These are phyloP conservation scores for Meloidogyne chitwoodi DNA, from an alignment of 1,140 invertebrate genomes.

Conservation along the genomic window DNA sequence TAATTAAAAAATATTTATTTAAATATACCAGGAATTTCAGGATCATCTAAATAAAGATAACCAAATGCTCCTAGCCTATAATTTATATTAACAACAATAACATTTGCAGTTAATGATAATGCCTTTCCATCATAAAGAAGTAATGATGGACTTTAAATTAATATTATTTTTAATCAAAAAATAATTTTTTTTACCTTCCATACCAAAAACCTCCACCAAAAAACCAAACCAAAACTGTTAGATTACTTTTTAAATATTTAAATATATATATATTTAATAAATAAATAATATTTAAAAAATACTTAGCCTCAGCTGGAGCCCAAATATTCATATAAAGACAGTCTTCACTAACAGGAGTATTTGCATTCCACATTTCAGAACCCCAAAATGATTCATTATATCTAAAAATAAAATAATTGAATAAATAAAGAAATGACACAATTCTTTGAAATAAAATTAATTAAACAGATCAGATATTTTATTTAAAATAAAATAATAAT, in stretches of 20 bases:
- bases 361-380: slow-evolving; percentile 61
- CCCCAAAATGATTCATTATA: slow-evolving; percentile 60
- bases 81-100: slow-evolving; percentile 59
- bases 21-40: slow-evolving; percentile 86
- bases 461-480: not conserved
- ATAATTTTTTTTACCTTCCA: slow-evolving; percentile 27
- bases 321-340: slow-evolving; percentile 60
- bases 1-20: slow-evolving; percentile 69
- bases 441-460: no score
- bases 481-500: not conserved
- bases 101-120: slow-evolving; percentile 51
- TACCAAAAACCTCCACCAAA: slow-evolving; percentile 59
- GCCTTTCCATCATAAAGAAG: slow-evolving; percentile 57
- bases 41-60: slow-evolving; percentile 53
- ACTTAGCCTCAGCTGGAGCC: slow-evolving; percentile 46
- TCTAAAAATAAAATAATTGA: slow-evolving; percentile 17
- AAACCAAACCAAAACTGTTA: slow-evolving; percentile 59
- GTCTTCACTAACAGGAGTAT: slow-evolving; percentile 54
- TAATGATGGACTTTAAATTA: slow-evolving; percentile 45
- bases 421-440: no score
- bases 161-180: not conserved
- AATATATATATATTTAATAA: not conserved
- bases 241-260: slow-evolving; percentile 46
- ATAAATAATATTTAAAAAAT: slow-evolving; percentile 3
- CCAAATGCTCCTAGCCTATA: slow-evolving; percentile 58